phyloP scores from a whole-genome alignment of 2,797 vertebrate genomes.

The Leuciscus waleckii region DNA sequence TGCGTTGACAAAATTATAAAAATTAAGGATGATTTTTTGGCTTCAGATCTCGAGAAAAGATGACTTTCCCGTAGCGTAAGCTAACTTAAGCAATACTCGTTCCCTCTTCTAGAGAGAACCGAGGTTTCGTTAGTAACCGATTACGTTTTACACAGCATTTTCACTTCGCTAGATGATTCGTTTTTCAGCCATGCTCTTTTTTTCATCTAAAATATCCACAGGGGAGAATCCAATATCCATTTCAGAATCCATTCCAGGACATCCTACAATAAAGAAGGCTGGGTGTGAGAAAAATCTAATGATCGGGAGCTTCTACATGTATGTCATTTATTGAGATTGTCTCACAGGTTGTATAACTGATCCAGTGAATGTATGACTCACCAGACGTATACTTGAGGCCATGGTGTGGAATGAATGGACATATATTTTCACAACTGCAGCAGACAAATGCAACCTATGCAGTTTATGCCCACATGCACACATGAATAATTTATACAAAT shows the following conservation, averaged over 20 bases:
- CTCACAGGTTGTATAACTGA: slow-evolving; percentile 55
- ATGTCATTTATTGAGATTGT: slow-evolving; percentile 57
- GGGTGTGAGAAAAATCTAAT: slow-evolving; percentile 52
- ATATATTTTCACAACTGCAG: slow-evolving; percentile 11
- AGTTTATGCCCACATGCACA: background rate
- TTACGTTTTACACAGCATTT: slow-evolving; percentile 43
- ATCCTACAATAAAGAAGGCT: slow-evolving; percentile 67
- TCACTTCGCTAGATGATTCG: slow-evolving; percentile 65
- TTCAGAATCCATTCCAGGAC: slow-evolving; percentile 68
- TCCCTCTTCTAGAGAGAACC: too few species aligned
- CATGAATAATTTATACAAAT: slow-evolving; percentile 6
- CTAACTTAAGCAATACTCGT: too few species aligned
- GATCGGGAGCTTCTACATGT: slow-evolving; percentile 43
- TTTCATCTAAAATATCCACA: slow-evolving; percentile 73
- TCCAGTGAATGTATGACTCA: slow-evolving; percentile 41
- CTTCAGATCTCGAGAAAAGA: too few species aligned
- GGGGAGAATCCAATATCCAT: slow-evolving; percentile 74
- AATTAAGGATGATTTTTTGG: too few species aligned
- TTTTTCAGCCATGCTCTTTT: slow-evolving; percentile 69
- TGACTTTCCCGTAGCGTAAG: too few species aligned
- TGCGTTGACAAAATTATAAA: too few species aligned
- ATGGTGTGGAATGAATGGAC: background rate
- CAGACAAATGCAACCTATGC: background rate
- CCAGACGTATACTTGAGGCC: background rate
- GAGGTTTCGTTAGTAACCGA: too few species aligned